Evolutionary conservation across 2,797 vertebrate species (phyloP).

Genomic region (Myotis daubentonii): DNA sequence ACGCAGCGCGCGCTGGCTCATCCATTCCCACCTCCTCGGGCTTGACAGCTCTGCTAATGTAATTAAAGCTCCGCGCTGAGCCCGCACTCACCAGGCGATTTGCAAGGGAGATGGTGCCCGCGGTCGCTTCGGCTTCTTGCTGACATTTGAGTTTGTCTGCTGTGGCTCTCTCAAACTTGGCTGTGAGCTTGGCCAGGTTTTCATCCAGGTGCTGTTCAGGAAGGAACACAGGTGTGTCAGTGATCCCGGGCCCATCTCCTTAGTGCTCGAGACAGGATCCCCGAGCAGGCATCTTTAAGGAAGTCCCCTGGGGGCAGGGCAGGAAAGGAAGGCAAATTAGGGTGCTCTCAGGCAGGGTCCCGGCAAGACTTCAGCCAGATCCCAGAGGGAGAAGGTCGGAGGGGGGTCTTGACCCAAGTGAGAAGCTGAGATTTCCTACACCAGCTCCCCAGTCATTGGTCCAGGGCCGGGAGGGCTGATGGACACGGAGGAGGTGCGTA

Average conservation of each 20-base stretch:
- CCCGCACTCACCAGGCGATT: slow-evolving; percentile 94
- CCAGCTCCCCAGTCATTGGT: not conserved
- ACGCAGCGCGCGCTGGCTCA: not conserved
- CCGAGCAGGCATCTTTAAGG: not conserved
- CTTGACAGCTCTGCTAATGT: not conserved
- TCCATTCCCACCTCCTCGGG: not conserved
- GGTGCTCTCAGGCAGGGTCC: fast-evolving
- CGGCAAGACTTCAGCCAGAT: not conserved
- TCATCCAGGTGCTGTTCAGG: slow-evolving; percentile 91
- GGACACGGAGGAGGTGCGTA: fast-evolving
- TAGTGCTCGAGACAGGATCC: not conserved
- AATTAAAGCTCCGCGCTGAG: not conserved
- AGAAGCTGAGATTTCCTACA: not conserved
- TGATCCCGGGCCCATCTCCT: not conserved
- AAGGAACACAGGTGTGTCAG: not conserved
- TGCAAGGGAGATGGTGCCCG: slow-evolving; percentile 92
- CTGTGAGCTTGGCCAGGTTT: slow-evolving; percentile 94
- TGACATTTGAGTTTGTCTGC: slow-evolving; percentile 95
- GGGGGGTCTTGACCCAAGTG: not conserved
- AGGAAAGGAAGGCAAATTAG: not conserved
- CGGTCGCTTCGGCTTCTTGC: slow-evolving; percentile 93
- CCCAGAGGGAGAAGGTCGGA: not conserved
- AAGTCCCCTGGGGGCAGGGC: not conserved
- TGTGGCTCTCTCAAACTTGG: slow-evolving; percentile 95
- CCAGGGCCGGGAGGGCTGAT: not conserved